These are phyloP conservation scores for Eubasilissa splendida DNA, from an alignment of 2,888 invertebrate species.

Conservation along the genomic window DNA sequence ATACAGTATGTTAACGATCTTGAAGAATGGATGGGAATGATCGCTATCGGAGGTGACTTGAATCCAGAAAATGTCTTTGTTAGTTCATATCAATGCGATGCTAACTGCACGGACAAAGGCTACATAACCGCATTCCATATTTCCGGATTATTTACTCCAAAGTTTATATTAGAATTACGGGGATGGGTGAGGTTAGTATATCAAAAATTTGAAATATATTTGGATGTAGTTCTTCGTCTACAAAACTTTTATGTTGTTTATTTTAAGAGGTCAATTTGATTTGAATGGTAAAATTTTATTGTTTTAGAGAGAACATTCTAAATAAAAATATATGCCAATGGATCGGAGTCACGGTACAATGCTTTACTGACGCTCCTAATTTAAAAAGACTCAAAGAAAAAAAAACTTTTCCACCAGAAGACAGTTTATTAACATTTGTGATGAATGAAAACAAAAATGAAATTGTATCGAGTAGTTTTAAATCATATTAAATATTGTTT, in stretches of 20 bases:
- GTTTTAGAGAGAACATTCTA: conserved; percentile 36
- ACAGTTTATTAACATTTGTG: conserved; percentile 40
- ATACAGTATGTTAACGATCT: conserved; percentile 63
- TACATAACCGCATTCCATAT: conserved; percentile 47
- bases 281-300: conserved; percentile 1
- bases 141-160: conserved; percentile 44
- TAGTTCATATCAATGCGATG: conserved; percentile 28
- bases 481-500: conserved; percentile 40
- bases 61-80: conserved; percentile 33
- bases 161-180: conserved; percentile 29
- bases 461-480: conserved; percentile 34
- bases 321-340: conserved; percentile 35
- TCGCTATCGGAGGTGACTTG: conserved; percentile 62
- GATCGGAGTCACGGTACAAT: conserved; percentile 43
- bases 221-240: too few species aligned
- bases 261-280: neutral
- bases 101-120: conserved; percentile 2
- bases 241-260: too few species aligned
- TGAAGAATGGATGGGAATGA: conserved; percentile 74
- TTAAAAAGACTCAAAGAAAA: conserved; percentile 22
- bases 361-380: conserved; percentile 40
- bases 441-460: conserved; percentile 17
- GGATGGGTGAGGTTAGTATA: conserved; percentile 35
- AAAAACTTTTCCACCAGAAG: conserved; percentile 32
- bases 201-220: neutral